These are phyloP conservation scores for Gastrophysa polygoni DNA, from an alignment of 2,888 invertebrate species.

Conservation along the genomic window DNA sequence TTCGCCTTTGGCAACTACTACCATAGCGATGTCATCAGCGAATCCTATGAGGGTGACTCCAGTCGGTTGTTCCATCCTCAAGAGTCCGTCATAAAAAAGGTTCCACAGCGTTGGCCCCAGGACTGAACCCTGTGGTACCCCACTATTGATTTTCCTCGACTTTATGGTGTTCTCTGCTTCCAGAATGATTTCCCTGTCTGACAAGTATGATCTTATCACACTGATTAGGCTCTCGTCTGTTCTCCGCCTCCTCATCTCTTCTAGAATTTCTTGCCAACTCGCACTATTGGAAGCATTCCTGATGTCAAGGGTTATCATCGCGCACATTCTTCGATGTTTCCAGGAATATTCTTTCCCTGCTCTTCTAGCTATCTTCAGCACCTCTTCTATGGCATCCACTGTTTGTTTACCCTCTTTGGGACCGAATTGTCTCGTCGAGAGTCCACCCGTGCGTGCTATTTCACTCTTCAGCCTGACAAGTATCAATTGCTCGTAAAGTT, in stretches of 20 bases:
- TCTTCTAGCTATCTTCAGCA: neutral
- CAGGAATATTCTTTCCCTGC: neutral
- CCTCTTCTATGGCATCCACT: neutral
- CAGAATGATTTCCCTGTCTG: conserved; percentile 10
- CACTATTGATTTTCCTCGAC: conserved; percentile 5
- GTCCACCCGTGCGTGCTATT: neutral
- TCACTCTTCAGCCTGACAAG: neutral
- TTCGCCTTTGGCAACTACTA: neutral
- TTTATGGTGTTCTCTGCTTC: conserved; percentile 1
- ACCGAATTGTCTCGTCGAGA: neutral
- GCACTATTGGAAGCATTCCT: conserved; percentile 6
- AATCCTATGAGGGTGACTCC: conserved; percentile 14
- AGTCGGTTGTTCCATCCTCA: conserved; percentile 5
- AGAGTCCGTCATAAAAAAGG: conserved; percentile 12
- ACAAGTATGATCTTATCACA: conserved; percentile 13
- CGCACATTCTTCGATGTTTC: neutral
- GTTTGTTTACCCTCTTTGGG: neutral
- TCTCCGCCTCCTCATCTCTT: conserved; percentile 8
- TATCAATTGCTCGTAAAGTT: neutral
- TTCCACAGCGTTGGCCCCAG: conserved; percentile 22
- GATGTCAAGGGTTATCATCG: neutral
- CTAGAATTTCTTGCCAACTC: conserved; percentile 14
- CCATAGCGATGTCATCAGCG: conserved; percentile 16
- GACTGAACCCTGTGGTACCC: conserved; percentile 24
- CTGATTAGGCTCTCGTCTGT: conserved; percentile 16